These are phyloP conservation scores for Siniperca undulata DNA, from an alignment of 2,797 vertebrate species.

Conservation along the genomic window DNA sequence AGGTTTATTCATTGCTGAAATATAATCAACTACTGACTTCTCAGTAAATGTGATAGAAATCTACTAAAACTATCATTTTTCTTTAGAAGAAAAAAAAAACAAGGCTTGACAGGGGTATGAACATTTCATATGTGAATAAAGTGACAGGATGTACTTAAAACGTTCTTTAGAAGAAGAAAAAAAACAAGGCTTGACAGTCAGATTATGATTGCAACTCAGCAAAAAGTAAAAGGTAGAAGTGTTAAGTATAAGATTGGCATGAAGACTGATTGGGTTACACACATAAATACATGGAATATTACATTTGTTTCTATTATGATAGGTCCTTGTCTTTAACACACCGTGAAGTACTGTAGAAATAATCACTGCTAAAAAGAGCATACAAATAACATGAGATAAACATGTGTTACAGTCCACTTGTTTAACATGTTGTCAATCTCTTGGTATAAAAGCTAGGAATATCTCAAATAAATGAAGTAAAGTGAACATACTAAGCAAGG, in stretches of 20 bases:
- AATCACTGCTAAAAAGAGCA: constrained; percentile 88
- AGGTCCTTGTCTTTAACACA: constrained; percentile 85
- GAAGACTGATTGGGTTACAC: constrained; percentile 85
- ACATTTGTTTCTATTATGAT: constrained; percentile 83
- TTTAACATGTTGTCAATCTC: constrained; percentile 83
- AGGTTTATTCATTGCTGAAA: constrained; percentile 89
- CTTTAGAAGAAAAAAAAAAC: constrained; percentile 81
- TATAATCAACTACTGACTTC: constrained; percentile 89
- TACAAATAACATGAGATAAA: constrained; percentile 87
- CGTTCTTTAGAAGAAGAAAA: constrained; percentile 79
- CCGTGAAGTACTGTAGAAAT: constrained; percentile 85
- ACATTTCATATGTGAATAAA: constrained; percentile 80
- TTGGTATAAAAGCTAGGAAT: constrained; percentile 86
- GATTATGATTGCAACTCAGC: constrained; percentile 85
- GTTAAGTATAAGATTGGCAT: constrained; percentile 83
- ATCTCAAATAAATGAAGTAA: constrained; percentile 79
- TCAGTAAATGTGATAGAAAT: constrained; percentile 90
- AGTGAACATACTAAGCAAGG: constrained; percentile 82
- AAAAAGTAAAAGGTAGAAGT: constrained; percentile 79
- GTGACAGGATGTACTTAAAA: constrained; percentile 77
- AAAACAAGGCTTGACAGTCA: constrained; percentile 78
- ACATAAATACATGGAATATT: constrained; percentile 87
- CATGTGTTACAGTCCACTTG: constrained; percentile 86
- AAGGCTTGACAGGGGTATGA: constrained; percentile 81
- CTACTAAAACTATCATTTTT: constrained; percentile 85